Conservation (phyloP, 53 echinoderm and acorn worm species). For the Henricia sp. region DNA sequence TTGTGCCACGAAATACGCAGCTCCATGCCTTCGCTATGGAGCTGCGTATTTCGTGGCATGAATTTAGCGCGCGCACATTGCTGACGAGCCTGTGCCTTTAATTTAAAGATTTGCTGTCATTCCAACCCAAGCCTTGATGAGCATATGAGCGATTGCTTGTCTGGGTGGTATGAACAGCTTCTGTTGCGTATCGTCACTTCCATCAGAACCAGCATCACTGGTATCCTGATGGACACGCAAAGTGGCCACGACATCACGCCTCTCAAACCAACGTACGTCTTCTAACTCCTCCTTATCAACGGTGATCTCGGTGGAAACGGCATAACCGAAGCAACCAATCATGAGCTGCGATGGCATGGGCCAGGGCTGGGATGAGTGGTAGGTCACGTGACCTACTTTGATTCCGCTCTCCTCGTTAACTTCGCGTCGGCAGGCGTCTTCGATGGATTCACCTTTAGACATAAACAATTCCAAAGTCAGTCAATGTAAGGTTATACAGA, state of each 20-base stretch:
- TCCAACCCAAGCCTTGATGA: conserved; percentile 91
- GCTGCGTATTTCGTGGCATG: too few relatives aligned
- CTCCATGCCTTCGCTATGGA: too few relatives aligned
- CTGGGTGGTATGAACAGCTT: conserved; percentile 75
- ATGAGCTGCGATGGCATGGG: conserved; percentile 97
- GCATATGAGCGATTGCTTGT: conserved; percentile 86
- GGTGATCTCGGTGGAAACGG: conserved; percentile 81
- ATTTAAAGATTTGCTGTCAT: conserved; percentile 82
- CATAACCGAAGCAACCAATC: conserved; percentile 95
- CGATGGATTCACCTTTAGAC: conserved; percentile 89
- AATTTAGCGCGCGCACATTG: too few relatives aligned
- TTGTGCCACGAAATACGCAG: too few relatives aligned
- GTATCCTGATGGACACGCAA: conserved; percentile 20
- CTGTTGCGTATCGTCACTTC: background rate
- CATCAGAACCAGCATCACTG: conserved; percentile 12
- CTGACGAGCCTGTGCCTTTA: too few relatives aligned
- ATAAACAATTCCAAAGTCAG: too few relatives aligned
- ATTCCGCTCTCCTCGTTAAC: conserved; percentile 94
- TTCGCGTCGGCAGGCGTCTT: conserved; percentile 93
- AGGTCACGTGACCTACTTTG: conserved; percentile 75
- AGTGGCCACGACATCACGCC: conserved; percentile 74
- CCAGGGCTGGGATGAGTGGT: conserved; percentile 99
- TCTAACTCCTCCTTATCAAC: conserved; percentile 90
- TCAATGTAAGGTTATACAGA: too few relatives aligned
- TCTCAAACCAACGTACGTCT: conserved; percentile 85